Percentiles rank a stretch among this genome's conserved stretches.
These are phyloP conservation scores for Trinectes maculatus DNA, from an alignment of 2,113 vertebrate genomes.

Conservation along the genomic window DNA sequence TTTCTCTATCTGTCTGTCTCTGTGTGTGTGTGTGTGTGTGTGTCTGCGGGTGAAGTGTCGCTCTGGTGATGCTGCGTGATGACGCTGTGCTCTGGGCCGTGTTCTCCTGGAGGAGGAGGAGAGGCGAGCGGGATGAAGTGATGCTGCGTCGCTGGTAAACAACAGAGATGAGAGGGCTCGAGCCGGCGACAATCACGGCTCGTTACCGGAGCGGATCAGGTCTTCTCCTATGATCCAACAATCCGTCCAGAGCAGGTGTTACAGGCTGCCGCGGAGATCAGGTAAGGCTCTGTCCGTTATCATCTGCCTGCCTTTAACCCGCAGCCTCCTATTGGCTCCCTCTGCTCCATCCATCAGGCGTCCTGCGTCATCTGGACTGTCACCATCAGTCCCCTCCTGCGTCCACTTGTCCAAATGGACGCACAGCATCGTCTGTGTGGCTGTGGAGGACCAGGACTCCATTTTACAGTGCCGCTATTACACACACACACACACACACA, in stretches of 20 bases:
- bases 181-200: constrained; percentile 29
- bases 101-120: constrained; percentile 38
- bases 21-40: no score
- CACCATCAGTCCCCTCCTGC: constrained; percentile 50
- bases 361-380: constrained; percentile 70
- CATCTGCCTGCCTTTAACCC: constrained; percentile 4
- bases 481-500: background rate
- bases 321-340: constrained; percentile 6
- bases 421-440: constrained; percentile 21
- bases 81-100: constrained; percentile 25
- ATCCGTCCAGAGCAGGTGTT: constrained; percentile 7
- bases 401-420: constrained; percentile 47
- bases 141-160: constrained; percentile 65
- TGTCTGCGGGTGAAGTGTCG: no score
- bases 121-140: constrained; percentile 33
- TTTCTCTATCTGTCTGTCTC: no score
- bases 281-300: constrained; percentile 53
- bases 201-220: constrained; percentile 28
- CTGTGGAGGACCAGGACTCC: constrained; percentile 39
- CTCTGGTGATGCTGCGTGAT: no score
- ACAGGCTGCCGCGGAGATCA: constrained; percentile 55
- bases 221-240: constrained; percentile 38
- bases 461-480: constrained; percentile 58
- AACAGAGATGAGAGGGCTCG: constrained; percentile 63
- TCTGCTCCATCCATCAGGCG: constrained; percentile 58